Percentiles rank a stretch among this genome's conserved stretches.
Conservation (phyloP, 2,888 invertebrate genomes). For the Mamestra brassicae region DNA sequence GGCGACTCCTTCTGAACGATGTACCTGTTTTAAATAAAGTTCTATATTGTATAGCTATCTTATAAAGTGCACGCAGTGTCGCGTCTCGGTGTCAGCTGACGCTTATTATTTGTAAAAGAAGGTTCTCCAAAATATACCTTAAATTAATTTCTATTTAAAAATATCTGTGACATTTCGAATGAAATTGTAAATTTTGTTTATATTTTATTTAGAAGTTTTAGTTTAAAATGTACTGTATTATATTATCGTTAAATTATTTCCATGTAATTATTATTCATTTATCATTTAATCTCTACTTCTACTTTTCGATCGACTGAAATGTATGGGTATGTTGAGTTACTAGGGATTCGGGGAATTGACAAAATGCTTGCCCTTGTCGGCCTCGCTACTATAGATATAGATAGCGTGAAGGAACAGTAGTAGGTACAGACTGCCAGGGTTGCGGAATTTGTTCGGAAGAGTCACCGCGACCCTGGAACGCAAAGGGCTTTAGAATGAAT, state of each 20-base stretch:
- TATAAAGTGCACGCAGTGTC: neutral
- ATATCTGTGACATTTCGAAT: neutral
- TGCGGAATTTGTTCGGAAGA: too few relatives aligned
- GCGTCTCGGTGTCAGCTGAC: neutral
- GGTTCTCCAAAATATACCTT: neutral
- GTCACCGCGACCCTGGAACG: too few relatives aligned
- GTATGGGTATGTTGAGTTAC: neutral
- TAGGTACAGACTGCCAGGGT: too few relatives aligned
- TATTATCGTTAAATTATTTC: slow-evolving; percentile 45
- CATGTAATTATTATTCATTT: slow-evolving; percentile 25
- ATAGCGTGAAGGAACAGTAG: too few relatives aligned
- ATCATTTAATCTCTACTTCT: slow-evolving; percentile 21
- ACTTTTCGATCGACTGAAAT: slow-evolving; percentile 29
- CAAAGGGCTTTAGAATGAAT: too few relatives aligned
- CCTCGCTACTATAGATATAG: too few relatives aligned
- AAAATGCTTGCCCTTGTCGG: too few relatives aligned
- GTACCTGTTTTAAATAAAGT: neutral
- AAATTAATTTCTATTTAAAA: slow-evolving; percentile 6
- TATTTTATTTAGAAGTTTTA: slow-evolving; percentile 17
- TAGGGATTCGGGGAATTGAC: neutral
- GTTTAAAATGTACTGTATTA: slow-evolving; percentile 40
- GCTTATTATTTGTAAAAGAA: neutral
- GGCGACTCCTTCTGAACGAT: neutral
- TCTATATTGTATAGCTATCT: neutral
- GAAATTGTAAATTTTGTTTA: slow-evolving; percentile 13